Percentiles rank a stretch among this genome's conserved stretches.
Evolutionary conservation across 1,140 invertebrate species (phyloP).

Genomic region (Paraescarpia echinospica): DNA sequence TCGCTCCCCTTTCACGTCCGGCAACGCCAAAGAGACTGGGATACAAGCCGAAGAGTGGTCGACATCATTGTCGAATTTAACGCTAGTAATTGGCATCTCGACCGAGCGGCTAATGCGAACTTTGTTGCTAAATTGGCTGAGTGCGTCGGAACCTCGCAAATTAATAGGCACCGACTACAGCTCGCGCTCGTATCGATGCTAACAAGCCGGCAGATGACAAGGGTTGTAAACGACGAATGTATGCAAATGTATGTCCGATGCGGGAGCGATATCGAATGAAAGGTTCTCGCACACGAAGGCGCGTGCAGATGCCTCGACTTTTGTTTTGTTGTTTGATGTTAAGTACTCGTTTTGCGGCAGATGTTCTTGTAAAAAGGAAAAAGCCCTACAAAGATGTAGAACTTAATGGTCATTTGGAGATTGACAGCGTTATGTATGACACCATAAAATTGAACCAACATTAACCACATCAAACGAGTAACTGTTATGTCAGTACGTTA

Average conservation of each 20-base stretch:
- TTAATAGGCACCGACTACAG: background rate
- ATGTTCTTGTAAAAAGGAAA: background rate
- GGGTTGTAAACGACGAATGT: background rate
- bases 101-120: background rate
- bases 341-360: background rate
- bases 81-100: background rate
- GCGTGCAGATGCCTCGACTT: background rate
- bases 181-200: background rate
- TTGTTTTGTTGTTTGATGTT: background rate
- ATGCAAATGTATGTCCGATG: background rate
- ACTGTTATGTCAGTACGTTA: too few species aligned
- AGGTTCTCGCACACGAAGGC: background rate
- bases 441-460: background rate
- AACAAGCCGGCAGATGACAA: background rate
- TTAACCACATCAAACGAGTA: background rate
- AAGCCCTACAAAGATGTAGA: background rate
- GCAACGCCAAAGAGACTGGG: background rate
- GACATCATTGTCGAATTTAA: background rate
- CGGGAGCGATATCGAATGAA: background rate
- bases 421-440: background rate
- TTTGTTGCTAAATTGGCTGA: background rate
- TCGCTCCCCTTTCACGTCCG: background rate
- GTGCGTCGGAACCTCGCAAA: background rate
- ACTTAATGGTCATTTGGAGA: background rate
- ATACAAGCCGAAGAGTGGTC: background rate